Base-by-base conservation (phyloP, 2,888 invertebrate species). In the Adelphocoris suturalis region DNA sequence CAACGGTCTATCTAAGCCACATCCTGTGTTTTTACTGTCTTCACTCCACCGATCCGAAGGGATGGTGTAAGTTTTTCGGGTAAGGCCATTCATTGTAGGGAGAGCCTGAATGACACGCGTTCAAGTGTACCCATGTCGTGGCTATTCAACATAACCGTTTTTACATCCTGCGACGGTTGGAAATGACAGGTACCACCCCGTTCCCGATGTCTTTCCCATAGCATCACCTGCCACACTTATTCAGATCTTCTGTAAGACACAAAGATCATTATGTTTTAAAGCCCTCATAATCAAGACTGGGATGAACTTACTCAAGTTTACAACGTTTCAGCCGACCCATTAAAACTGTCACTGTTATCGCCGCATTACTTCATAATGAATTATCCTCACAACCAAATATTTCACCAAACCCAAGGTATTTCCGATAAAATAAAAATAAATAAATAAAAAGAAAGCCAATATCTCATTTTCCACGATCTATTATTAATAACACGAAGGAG, bases 21-120 rank as follows among this genome's bases (percentile, higher is more conserved):
- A 61, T 61, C 61, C 61, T 61, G 61, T 61, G 61, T 61, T 61
- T 61, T 61, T 61, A 61, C 61, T 61, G 14, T 61, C 61, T n/a
- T n/a, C 19, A 9, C 9, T 19, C 19, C 52, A 52, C 52, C 52
- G 14, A 14, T 52, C 13, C 14, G 12, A 52, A 61, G 61, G 61
- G 61, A 61, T 61, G 61, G 61, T 19, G 61, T n/a, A 61, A 61
- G 61, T 19, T 19, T 37, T 14, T 52, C 52, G 52, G 52, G 12
- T 11, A 11, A 52, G 11, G 1, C 14, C 16, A n/a, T n/a, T n/a
- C n/a, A 7, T 61, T 19, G 61, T 19, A 61, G 3, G n/a, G 19
- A 19, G n/a, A 19, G 19, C 0, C 19, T 9, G 61, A 61, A 61
- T n/a, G 61, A 61, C 61, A 61, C 61, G 61, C 61, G 61, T 61